phyloP scores from a whole-genome alignment of 2,888 invertebrate species.

The Neria commutata region DNA sequence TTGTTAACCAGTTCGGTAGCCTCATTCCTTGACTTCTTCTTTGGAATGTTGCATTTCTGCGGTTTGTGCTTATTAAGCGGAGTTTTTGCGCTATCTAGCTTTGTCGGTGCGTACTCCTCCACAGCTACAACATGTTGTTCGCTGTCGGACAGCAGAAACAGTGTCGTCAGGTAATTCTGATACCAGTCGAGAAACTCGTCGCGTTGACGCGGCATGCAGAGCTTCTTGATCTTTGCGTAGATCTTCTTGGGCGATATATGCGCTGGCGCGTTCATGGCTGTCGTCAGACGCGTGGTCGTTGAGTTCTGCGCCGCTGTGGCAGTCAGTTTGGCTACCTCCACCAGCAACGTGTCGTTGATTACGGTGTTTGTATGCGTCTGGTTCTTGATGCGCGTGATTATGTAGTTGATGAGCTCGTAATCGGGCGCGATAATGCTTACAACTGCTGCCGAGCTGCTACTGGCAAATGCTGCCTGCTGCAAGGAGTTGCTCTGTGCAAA shows the following conservation, averaged over 20 bases:
- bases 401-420: constrained; percentile 56
- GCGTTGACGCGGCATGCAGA: constrained; percentile 51
- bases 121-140: constrained; percentile 31
- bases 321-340: constrained; percentile 57
- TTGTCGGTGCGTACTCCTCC: not conserved
- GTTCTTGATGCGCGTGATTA: constrained; percentile 56
- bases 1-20: too few species aligned
- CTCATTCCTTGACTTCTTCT: too few species aligned
- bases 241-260: constrained; percentile 58
- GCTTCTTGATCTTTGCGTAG: constrained; percentile 54
- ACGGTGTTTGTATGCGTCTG: constrained; percentile 52
- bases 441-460: constrained; percentile 18
- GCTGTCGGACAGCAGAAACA: constrained; percentile 48
- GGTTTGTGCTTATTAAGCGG: too few species aligned
- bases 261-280: constrained; percentile 30
- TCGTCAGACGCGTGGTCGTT: constrained; percentile 35
- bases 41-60: too few species aligned
- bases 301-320: constrained; percentile 53
- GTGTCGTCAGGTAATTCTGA: constrained; percentile 52
- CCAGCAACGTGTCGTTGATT: constrained; percentile 54
- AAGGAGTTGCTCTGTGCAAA: too few species aligned
- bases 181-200: constrained; percentile 57
- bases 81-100: too few species aligned
- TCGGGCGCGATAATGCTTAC: constrained; percentile 41
- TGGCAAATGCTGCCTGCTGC: constrained; percentile 3